Conservation (phyloP, 2,888 invertebrate genomes). For the Lutraria lutraria region DNA sequence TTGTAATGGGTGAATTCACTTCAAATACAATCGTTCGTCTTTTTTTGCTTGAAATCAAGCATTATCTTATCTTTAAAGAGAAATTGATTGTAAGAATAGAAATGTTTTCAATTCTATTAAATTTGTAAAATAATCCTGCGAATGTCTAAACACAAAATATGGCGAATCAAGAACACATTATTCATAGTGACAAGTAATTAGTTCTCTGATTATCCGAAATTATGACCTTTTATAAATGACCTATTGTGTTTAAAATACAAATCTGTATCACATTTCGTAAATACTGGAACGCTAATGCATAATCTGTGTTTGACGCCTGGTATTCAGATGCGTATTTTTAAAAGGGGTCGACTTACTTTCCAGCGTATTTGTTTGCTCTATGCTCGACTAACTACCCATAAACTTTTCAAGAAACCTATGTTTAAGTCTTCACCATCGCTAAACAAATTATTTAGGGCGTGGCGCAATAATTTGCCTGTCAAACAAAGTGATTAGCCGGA, state of each 20-base stretch:
- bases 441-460: conserved; percentile 68
- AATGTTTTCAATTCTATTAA: not conserved
- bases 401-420: conserved; percentile 59
- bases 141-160: not conserved
- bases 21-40: not conserved
- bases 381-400: conserved; percentile 60
- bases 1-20: not conserved
- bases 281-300: conserved; percentile 30
- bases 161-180: conserved; percentile 7
- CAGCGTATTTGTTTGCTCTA: conserved; percentile 56
- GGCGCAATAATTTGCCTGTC: conserved; percentile 71
- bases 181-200: conserved; percentile 48
- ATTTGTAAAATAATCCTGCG: not conserved
- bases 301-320: conserved; percentile 37
- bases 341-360: conserved; percentile 26
- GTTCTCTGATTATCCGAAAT: conserved; percentile 44
- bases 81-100: not conserved
- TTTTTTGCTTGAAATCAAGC: not conserved
- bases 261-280: conserved; percentile 27
- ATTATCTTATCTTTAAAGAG: not conserved
- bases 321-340: not conserved
- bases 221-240: conserved; percentile 36
- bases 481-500: conserved; percentile 60
- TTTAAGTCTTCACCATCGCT: conserved; percentile 62
- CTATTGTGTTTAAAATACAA: conserved; percentile 2